Conservation (phyloP, 2,888 invertebrate species). For the Gonocerus acuteangulatus region DNA sequence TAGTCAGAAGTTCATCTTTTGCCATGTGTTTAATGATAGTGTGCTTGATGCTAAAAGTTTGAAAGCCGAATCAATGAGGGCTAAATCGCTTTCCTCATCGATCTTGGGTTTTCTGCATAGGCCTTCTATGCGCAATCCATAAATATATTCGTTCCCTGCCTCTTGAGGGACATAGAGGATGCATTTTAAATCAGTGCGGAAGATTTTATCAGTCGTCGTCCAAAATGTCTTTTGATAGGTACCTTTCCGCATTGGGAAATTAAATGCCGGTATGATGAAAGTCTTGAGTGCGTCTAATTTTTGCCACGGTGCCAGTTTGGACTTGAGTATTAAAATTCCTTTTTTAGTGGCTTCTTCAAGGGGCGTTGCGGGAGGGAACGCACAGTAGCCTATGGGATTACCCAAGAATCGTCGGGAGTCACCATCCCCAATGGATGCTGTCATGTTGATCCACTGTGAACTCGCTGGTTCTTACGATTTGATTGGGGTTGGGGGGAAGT, state of each 20-base stretch:
- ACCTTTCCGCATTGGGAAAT: conserved; percentile 14
- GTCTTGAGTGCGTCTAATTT: neutral
- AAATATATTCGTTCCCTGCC: conserved; percentile 16
- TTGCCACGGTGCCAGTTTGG: neutral
- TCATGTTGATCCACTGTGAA: neutral
- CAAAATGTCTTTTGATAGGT: conserved; percentile 4
- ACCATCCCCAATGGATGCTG: neutral
- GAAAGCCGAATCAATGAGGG: conserved; percentile 7
- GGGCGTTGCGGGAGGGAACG: neutral
- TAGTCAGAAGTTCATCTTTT: too few relatives aligned
- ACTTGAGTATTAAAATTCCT: neutral
- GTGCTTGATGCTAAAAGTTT: conserved; percentile 14
- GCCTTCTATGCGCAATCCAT: conserved; percentile 10
- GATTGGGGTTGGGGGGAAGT: neutral
- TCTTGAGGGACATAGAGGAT: too few relatives aligned
- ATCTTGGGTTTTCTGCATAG: conserved; percentile 2
- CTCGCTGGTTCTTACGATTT: neutral
- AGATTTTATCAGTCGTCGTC: neutral
- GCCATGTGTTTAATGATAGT: too few relatives aligned
- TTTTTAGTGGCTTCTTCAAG: neutral
- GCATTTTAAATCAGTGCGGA: too few relatives aligned
- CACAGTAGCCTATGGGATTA: conserved; percentile 18
- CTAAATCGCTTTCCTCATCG: conserved; percentile 21
- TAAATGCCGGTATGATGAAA: neutral
- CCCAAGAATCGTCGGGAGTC: conserved; percentile 9